A percentile compares a stretch with the other conserved stretches of the same genome.
phyloP scores from a whole-genome alignment of 1,140 invertebrate species.

The Pentalonia nigronervosa region DNA sequence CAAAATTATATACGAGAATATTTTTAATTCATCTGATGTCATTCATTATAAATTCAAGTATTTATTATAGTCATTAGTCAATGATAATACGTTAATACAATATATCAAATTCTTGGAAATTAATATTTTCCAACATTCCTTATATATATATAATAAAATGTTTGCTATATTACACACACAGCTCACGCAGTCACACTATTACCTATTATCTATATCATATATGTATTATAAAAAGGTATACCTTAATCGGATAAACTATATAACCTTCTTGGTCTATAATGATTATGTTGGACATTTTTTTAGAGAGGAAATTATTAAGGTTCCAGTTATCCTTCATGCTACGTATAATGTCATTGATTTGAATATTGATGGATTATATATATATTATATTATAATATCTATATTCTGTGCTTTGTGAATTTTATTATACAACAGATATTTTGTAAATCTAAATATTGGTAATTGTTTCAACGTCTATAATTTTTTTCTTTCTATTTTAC shows the following conservation, averaged over 20 bases:
- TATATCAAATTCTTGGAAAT: background rate
- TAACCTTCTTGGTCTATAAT: conserved; percentile 34
- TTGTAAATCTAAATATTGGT: background rate
- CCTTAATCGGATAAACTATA: conserved; percentile 30
- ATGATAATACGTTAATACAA: background rate
- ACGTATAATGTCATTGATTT: conserved; percentile 27
- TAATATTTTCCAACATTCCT: background rate
- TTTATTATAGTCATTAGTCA: background rate
- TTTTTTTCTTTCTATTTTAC: background rate
- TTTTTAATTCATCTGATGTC: background rate
- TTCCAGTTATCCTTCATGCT: conserved; percentile 25
- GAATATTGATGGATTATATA: conserved; percentile 13
- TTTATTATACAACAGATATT: background rate
- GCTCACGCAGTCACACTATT: background rate
- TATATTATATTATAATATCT: background rate
- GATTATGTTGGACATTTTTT: background rate
- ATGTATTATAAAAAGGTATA: background rate
- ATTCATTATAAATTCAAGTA: conserved; percentile 6
- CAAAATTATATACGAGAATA: background rate
- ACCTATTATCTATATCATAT: background rate
- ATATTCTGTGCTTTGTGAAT: background rate
- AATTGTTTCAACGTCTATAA: background rate
- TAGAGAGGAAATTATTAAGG: conserved; percentile 25
- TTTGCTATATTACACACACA: background rate
- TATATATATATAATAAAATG: background rate